Evolutionary conservation across 2,888 invertebrate species (phyloP), one percentile per base, ranked within the genome.

Genomic region (Drosophila emarginata): DNA sequence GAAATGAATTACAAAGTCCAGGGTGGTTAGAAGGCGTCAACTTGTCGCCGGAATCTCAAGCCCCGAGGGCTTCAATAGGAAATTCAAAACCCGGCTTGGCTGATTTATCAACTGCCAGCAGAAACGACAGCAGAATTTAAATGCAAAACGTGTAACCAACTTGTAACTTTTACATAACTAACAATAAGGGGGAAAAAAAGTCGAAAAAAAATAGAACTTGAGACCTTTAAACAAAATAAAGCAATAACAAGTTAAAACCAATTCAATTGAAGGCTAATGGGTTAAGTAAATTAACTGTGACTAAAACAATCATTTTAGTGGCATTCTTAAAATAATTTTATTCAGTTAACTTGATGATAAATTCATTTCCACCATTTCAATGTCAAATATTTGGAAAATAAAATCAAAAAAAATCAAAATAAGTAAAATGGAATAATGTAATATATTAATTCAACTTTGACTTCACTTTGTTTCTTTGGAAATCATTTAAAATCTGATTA

Each of bases 111-210:
- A 64, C 54, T 53, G 51, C 57, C 63, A 53, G 45, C 59, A 61
- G 61, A 39, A 1, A 23, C 23, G 23, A 61, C 72, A 72, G 11
- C 32, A 32, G 32, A 60, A 79, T 78, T 76, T 67, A 40, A 72
- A 78, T 79, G 78, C 79, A 69, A 87, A 83, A 79, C 86, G 80
- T 87, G 83, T 85, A 74, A 71, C 50, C 67, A 72, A 66, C 73
- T 81, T 79, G 74, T 79, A 64, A 74, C 61, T 68, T 78, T 83
- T 87, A 81, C 78, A 82, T 83, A 85, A 85, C 76, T 71, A 65
- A 54, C 45, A 45, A 45, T 21, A 14, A 45, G 18, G 45, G 21
- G 45, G 58, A 32, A 4, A 37, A 18, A 39, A 63, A 18, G 18
- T 11, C 4, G 32, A 32, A 67, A 70, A 14, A 62, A 80, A 74